These are phyloP conservation scores for Pelusios castaneus DNA, from an alignment of 2,113 vertebrate species.

Conservation along the genomic window DNA sequence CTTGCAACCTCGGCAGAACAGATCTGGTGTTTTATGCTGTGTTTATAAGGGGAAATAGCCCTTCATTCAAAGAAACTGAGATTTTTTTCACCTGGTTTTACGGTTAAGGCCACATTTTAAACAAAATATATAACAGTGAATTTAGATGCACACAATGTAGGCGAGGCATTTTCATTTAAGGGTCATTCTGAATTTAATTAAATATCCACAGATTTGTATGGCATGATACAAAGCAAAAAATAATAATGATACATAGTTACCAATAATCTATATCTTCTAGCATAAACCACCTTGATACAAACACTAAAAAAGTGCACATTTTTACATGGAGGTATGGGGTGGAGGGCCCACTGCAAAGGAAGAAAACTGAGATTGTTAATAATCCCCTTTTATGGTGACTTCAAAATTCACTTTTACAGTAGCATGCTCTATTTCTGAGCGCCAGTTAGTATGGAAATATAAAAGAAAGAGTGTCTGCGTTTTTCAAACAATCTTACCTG, in stretches of 20 bases:
- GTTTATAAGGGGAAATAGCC: neutral
- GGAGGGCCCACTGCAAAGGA: neutral
- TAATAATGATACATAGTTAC: neutral
- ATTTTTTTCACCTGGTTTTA: neutral
- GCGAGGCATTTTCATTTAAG: neutral
- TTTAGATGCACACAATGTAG: neutral
- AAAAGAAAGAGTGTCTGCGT: conserved; percentile 45
- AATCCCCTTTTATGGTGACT: neutral
- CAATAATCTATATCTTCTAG: conserved; percentile 39
- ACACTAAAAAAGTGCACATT: conserved; percentile 43
- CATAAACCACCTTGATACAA: conserved; percentile 58
- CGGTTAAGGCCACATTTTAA: neutral
- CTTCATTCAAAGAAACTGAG: neutral
- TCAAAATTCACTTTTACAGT: neutral
- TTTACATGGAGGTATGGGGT: neutral
- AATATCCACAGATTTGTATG: conserved; percentile 56
- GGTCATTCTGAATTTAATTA: conserved; percentile 66
- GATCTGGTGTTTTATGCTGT: neutral
- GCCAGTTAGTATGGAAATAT: conserved; percentile 8
- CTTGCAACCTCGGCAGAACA: neutral
- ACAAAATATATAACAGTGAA: neutral
- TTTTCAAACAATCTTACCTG: neutral
- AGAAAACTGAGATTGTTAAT: neutral
- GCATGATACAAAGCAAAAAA: conserved; percentile 55
- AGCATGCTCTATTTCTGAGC: conserved; percentile 31